Evolutionary conservation across 2,888 invertebrate species (phyloP).

Genomic region (Ophioninae sp.): DNA sequence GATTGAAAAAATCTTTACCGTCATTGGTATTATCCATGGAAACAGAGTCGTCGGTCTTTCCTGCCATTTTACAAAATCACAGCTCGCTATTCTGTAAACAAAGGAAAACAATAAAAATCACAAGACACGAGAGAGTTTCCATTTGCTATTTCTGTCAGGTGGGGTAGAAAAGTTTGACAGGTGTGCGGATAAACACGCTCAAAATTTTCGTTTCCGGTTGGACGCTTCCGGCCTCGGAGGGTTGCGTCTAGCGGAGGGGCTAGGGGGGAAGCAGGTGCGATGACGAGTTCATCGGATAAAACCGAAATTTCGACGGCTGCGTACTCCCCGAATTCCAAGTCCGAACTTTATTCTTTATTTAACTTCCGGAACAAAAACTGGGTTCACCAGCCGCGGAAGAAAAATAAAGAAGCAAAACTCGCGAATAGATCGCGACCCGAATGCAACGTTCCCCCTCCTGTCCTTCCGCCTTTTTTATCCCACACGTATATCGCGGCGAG

Average conservation of each 20-base stretch:
- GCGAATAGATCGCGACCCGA: slow-evolving; percentile 29
- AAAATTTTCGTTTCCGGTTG: slow-evolving; percentile 37
- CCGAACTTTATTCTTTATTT: background rate
- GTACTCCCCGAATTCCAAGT: background rate
- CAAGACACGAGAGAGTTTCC: background rate
- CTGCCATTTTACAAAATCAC: slow-evolving; percentile 72
- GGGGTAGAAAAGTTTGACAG: slow-evolving; percentile 16
- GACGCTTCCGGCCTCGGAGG: background rate
- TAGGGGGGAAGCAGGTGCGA: slow-evolving; percentile 30
- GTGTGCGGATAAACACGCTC: slow-evolving; percentile 9
- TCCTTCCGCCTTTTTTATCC: slow-evolving; percentile 63
- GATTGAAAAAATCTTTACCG: slow-evolving; percentile 67
- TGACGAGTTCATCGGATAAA: slow-evolving; percentile 37
- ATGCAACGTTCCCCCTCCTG: background rate
- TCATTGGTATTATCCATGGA: slow-evolving; percentile 77
- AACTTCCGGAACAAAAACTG: background rate
- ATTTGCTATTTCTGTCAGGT: slow-evolving; percentile 9
- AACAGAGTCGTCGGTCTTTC: slow-evolving; percentile 76
- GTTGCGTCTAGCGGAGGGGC: background rate
- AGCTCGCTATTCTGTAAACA: slow-evolving; percentile 46
- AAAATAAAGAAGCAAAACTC: slow-evolving; percentile 15
- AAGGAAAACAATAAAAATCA: background rate
- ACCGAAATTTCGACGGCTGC: slow-evolving; percentile 4
- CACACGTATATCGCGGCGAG: slow-evolving; percentile 70
- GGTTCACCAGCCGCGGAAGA: background rate